These are phyloP conservation scores for Labeo catla DNA, from an alignment of 2,113 vertebrate species.

Conservation along the genomic window DNA sequence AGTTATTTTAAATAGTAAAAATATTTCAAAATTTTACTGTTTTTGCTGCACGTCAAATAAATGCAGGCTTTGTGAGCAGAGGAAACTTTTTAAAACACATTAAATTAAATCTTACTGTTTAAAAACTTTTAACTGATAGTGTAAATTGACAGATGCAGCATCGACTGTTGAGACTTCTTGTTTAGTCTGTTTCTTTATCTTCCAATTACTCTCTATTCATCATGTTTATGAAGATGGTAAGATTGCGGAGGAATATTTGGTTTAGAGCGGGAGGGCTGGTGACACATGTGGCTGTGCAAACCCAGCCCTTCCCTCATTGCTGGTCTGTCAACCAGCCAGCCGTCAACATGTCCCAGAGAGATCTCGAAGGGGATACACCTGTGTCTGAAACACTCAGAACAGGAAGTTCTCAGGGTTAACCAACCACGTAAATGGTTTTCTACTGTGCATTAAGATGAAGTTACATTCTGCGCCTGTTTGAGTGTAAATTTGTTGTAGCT, in stretches of 20 bases:
- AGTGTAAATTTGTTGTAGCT: not conserved
- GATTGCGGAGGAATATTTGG: not conserved
- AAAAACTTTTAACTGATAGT: no score
- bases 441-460: not conserved
- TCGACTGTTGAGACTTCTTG: constrained; percentile 4
- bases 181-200: constrained; percentile 36
- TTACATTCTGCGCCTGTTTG: not conserved
- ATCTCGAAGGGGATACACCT: constrained; percentile 58
- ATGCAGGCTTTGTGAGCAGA: no score
- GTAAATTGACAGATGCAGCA: not conserved
- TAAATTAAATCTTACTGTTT: no score
- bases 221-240: constrained; percentile 27
- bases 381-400: constrained; percentile 20
- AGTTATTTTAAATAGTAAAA: no score
- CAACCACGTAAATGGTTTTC: not conserved
- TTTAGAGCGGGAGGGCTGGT: constrained; percentile 3
- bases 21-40: no score
- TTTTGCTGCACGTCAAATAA: no score
- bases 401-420: constrained; percentile 49
- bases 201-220: constrained; percentile 22
- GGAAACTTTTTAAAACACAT: no score
- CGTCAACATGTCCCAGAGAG: constrained; percentile 41
- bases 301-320: constrained; percentile 10
- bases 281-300: constrained; percentile 26
- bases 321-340: constrained; percentile 26